Evolutionary conservation across 2,888 invertebrate genomes (phyloP).

Genomic region (Drosophila phalerata): DNA sequence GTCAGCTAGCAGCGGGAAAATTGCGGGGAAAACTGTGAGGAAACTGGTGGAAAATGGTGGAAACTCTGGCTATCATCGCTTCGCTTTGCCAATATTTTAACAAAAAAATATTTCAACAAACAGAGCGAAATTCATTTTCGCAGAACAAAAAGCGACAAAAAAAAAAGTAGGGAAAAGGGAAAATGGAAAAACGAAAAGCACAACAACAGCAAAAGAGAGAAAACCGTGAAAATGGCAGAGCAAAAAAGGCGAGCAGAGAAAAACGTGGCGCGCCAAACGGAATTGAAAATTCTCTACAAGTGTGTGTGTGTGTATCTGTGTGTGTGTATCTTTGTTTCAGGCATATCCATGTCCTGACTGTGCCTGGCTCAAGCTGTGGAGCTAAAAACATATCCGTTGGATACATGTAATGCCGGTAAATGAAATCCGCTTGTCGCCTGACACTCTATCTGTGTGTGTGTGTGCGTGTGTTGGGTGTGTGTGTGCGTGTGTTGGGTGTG

Average conservation of each 20-base stretch:
- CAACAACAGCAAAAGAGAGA: slow-evolving; percentile 33
- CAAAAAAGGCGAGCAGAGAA: slow-evolving; percentile 27
- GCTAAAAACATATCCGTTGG: slow-evolving; percentile 80
- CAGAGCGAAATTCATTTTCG: slow-evolving; percentile 77
- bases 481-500: slow-evolving; percentile 24
- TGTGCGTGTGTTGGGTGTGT: slow-evolving; percentile 27
- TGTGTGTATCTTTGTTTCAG: slow-evolving; percentile 42
- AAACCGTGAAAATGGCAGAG: slow-evolving; percentile 35
- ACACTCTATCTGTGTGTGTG: slow-evolving; percentile 15
- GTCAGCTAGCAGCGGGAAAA: slow-evolving; percentile 35
- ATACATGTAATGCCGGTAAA: slow-evolving; percentile 83
- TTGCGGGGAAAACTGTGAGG: background rate
- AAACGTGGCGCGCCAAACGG: slow-evolving; percentile 77
- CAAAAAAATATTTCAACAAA: slow-evolving; percentile 69
- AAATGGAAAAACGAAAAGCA: slow-evolving; percentile 28
- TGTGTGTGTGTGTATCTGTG: slow-evolving; percentile 35
- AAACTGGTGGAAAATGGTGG: background rate
- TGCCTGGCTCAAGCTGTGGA: slow-evolving; percentile 59
- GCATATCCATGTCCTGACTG: slow-evolving; percentile 73
- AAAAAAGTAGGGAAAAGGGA: too few species aligned
- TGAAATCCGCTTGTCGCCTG: slow-evolving; percentile 80
- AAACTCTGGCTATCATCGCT: slow-evolving; percentile 1
- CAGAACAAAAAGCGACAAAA: slow-evolving; percentile 19
- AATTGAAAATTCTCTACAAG: slow-evolving; percentile 75
- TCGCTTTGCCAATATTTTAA: slow-evolving; percentile 69